Conservation (phyloP, 2,113 vertebrate species). For the Sapajus apella region DNA sequence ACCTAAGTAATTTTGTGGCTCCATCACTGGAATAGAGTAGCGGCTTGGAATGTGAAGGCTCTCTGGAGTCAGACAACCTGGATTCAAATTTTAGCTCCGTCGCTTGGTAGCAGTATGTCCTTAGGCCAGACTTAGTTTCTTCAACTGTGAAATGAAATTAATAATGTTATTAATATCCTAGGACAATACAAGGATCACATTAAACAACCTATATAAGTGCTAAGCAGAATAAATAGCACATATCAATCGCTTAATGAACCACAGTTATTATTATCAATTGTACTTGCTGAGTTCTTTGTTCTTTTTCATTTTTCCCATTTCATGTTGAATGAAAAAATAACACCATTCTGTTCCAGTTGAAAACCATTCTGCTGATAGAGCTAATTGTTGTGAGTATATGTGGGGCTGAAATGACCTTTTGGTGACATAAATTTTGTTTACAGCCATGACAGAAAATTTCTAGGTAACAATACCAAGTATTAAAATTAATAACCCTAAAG, state of each 20-base stretch:
- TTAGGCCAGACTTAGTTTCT: neutral
- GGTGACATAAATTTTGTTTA: neutral
- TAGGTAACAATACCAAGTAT: neutral
- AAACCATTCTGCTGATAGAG: neutral
- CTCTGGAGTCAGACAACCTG: neutral
- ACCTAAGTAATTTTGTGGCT: neutral
- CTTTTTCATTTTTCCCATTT: slow-evolving; percentile 12
- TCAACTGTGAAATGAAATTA: neutral
- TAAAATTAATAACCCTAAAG: neutral
- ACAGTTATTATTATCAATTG: neutral
- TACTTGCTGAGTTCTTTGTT: neutral
- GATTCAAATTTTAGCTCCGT: neutral
- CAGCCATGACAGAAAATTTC: neutral
- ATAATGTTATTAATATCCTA: neutral
- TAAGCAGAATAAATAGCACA: neutral
- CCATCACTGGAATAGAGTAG: neutral
- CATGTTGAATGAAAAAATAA: neutral
- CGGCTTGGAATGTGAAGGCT: neutral
- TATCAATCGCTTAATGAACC: neutral
- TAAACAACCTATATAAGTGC: neutral
- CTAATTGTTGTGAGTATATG: neutral
- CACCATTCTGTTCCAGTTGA: neutral
- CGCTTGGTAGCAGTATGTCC: neutral
- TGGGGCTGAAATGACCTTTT: neutral
- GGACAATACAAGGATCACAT: neutral